Evolutionary conservation across 2,888 invertebrate species (phyloP), one percentile per base, ranked within the genome.

Genomic region (Eledona agricola): DNA sequence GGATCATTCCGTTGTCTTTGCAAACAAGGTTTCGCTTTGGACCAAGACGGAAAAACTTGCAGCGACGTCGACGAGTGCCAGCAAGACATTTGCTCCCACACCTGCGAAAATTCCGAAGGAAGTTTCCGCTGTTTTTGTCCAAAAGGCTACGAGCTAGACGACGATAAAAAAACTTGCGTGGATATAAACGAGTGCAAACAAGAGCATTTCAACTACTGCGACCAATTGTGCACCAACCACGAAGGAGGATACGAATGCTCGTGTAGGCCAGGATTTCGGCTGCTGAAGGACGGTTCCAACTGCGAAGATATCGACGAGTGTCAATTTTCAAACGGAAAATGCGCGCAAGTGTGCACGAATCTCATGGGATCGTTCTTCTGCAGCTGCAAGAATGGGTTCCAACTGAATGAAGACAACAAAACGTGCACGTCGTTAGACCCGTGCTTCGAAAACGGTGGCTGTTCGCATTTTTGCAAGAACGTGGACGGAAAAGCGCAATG

Each of bases 1-100:
- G 83, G 83, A 4, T 72, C 79, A 38, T 81, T 75, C 63, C 60
- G 71, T 19, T 84, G 84, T 62, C 65, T 69, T 35, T 84, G 83
- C 57, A 72, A 77, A 0, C 49, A 66, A 1, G 80, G 80, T 23
- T 79, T 68, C 56, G 60, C 64, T 62, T 75, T 78, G 51, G 65
- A 71, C 1, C 51, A 60, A 1, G 73, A 69, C 26, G 60, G 62
- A 11, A 54, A 35, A 15, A 62, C 66, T n/a, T 81, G 81, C 58
- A 69, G 72, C 20, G 72, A 73, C 25, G 55, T 73, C 38, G 71
- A 80, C 65, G 75, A 78, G 23, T 81, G 81, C 55, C 72, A 74
- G 3, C 80, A 81, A 7, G 78, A 82, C 47, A 63, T 65, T 13
- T 79, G 77, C 59, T 57, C 74, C 38, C 79, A 79, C 51, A 74